These are phyloP conservation scores for Crenichthys baileyi DNA, from an alignment of 2,797 vertebrate species.

Conservation along the genomic window DNA sequence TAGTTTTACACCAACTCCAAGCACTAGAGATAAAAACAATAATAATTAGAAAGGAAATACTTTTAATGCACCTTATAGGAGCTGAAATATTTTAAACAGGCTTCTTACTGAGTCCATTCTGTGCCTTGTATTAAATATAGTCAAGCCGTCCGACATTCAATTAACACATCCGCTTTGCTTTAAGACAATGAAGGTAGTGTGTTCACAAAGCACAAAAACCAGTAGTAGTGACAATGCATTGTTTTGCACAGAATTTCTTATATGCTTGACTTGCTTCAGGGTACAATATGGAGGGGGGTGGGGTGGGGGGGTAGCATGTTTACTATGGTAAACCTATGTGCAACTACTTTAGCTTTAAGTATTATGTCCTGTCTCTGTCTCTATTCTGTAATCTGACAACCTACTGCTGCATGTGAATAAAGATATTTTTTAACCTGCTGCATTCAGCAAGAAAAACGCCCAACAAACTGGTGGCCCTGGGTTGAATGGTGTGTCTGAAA, in stretches of 20 bases:
- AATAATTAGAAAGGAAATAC: not conserved
- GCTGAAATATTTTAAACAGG: not conserved
- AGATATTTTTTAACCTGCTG: slow-evolving; percentile 72
- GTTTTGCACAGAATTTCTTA: slow-evolving; percentile 81
- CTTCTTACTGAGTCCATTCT: slow-evolving; percentile 25
- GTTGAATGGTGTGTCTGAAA: slow-evolving; percentile 73
- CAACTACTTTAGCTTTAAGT: slow-evolving; percentile 55
- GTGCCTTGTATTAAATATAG: slow-evolving; percentile 55
- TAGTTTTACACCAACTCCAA: slow-evolving; percentile 1
- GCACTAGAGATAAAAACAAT: not conserved
- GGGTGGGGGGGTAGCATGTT: slow-evolving; percentile 29
- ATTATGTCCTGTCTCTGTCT: slow-evolving; percentile 68
- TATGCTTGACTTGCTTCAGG: slow-evolving; percentile 66
- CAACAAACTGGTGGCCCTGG: slow-evolving; percentile 49
- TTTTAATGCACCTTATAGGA: slow-evolving; percentile 18
- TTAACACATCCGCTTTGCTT: slow-evolving; percentile 68
- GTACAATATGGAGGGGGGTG: slow-evolving; percentile 15
- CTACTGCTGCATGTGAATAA: slow-evolving; percentile 82
- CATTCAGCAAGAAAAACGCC: slow-evolving; percentile 61
- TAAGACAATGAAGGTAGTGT: slow-evolving; percentile 61
- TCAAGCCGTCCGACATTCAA: slow-evolving; percentile 34
- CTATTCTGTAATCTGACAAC: slow-evolving; percentile 75
- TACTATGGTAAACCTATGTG: slow-evolving; percentile 50
- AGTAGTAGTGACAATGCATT: slow-evolving; percentile 74
- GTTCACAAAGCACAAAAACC: slow-evolving; percentile 61